These are phyloP conservation scores for Lithobates sylvaticus DNA, from an alignment of 2,797 vertebrate genomes.

Conservation along the genomic window DNA sequence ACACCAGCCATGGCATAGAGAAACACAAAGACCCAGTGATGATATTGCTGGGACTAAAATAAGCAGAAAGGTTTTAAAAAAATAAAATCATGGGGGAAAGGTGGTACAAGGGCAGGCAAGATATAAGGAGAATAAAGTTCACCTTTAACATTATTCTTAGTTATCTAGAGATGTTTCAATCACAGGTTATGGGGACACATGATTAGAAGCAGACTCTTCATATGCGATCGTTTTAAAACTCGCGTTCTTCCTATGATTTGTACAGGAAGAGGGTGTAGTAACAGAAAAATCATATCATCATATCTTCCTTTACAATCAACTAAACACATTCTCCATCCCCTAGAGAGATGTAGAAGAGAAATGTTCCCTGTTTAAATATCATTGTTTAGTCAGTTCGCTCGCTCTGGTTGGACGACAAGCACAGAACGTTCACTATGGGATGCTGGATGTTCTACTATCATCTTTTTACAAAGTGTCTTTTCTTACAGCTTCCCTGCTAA, in stretches of 20 bases:
- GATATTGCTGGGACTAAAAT: too few species aligned
- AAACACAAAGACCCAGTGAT: too few species aligned
- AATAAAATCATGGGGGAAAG: too few species aligned
- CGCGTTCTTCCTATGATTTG: not conserved
- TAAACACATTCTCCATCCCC: not conserved
- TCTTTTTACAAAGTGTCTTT: not conserved
- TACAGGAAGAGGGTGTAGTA: slow-evolving; percentile 5
- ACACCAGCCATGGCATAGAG: too few species aligned
- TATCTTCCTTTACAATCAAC: slow-evolving; percentile 1
- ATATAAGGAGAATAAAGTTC: too few species aligned
- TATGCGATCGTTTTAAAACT: slow-evolving; percentile 7
- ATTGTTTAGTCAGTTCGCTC: not conserved
- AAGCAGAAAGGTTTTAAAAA: too few species aligned
- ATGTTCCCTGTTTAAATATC: not conserved
- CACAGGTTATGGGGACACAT: not conserved
- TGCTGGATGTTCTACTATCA: not conserved
- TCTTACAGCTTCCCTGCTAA: not conserved
- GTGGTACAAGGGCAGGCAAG: too few species aligned
- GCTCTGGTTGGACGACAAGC: not conserved
- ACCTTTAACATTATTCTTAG: not conserved
- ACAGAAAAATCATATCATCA: slow-evolving; percentile 2
- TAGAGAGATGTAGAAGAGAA: slow-evolving; percentile 51
- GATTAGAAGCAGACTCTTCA: slow-evolving; percentile 9
- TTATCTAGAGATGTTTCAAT: not conserved
- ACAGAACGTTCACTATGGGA: not conserved